Percentiles rank a stretch among this genome's conserved stretches.
These are phyloP conservation scores for Clamator glandarius DNA, from an alignment of 2,797 vertebrate genomes.

Conservation along the genomic window DNA sequence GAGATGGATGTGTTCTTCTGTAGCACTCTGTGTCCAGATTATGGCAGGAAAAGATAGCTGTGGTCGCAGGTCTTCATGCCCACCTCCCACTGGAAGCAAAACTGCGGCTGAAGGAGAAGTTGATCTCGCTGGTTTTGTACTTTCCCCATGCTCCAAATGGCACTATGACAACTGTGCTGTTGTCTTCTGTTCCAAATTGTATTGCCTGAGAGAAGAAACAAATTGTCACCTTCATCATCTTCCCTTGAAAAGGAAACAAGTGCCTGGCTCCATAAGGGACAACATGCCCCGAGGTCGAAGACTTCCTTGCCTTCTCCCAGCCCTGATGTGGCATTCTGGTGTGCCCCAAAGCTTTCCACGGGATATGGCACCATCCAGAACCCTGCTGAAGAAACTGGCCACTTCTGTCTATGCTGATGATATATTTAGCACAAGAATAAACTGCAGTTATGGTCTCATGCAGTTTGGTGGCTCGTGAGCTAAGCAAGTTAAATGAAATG, in stretches of 20 bases:
- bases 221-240: not conserved
- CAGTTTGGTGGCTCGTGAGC: not conserved
- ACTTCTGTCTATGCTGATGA: not conserved
- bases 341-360: not conserved
- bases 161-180: conserved; percentile 92
- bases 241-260: not conserved
- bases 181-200: conserved; percentile 96
- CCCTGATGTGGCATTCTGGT: not conserved
- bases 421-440: not conserved
- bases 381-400: not conserved
- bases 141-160: conserved; percentile 98
- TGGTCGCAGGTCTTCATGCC: conserved; percentile 78
- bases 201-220: conserved; percentile 80
- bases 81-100: conserved; percentile 95
- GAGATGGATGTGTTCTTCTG: conserved; percentile 25
- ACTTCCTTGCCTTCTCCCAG: not conserved
- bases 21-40: not conserved
- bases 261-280: not conserved
- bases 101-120: conserved; percentile 95
- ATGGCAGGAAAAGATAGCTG: not conserved
- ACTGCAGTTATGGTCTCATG: not conserved
- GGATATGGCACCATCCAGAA: not conserved
- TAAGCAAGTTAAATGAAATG: not conserved
- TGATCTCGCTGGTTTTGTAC: conserved; percentile 85
- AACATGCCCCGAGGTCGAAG: not conserved